Evolutionary conservation across 1,140 invertebrate species (phyloP).

Genomic region (Caenorhabditis tropicalis): DNA sequence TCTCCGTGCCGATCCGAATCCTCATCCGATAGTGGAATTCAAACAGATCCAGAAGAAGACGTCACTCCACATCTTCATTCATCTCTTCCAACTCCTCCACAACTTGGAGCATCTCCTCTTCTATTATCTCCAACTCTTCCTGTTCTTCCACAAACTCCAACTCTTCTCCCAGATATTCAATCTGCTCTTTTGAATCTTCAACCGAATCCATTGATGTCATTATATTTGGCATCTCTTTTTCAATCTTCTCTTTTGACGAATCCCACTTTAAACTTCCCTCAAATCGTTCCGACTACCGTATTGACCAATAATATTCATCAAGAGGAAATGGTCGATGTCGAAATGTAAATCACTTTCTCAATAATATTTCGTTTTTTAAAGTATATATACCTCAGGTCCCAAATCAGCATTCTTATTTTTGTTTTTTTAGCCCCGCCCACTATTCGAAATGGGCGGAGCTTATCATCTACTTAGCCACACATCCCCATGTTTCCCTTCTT

Average conservation of each 20-base stretch:
- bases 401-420: neutral
- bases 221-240: neutral
- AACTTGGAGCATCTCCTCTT: conserved; percentile 10
- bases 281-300: neutral
- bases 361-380: neutral
- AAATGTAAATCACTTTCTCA: neutral
- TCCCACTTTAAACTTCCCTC: neutral
- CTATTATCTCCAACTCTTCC: conserved; percentile 27
- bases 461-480: neutral
- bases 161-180: conserved; percentile 14
- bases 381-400: neutral
- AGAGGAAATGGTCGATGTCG: conserved; percentile 17
- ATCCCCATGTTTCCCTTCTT: neutral
- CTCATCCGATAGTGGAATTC: conserved; percentile 11
- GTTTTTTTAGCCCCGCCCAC: neutral
- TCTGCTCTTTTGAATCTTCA: conserved; percentile 10
- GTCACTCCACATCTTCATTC: neutral
- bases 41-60: conserved; percentile 48
- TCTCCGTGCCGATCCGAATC: conserved; percentile 7
- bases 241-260: neutral
- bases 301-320: no score
- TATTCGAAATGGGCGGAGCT: neutral
- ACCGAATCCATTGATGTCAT: neutral
- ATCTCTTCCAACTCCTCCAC: neutral
- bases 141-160: neutral